Conservation (phyloP, 2,113 vertebrate species). For the Acrocephalus arundinaceus region DNA sequence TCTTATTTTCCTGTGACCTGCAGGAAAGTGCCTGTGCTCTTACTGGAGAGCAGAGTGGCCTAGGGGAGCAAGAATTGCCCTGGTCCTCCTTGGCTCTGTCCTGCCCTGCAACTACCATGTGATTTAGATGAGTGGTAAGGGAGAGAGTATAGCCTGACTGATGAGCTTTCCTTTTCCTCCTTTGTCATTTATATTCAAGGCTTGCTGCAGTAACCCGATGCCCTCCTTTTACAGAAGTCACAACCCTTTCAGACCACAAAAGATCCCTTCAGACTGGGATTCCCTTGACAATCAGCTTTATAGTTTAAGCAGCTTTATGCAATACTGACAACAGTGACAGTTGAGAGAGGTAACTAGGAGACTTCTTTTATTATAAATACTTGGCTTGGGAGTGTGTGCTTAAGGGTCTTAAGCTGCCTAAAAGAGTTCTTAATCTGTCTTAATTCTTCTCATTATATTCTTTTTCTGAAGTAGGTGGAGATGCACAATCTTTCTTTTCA, state of each 20-base stretch:
- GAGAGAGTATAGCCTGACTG: neutral
- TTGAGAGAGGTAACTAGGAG: conserved; percentile 39
- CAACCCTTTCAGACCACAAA: neutral
- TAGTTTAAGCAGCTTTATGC: conserved; percentile 50
- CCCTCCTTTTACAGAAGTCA: conserved; percentile 7
- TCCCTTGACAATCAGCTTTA: conserved; percentile 50
- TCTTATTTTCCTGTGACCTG: neutral
- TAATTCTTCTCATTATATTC: conserved; percentile 32
- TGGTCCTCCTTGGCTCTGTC: neutral
- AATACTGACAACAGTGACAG: conserved; percentile 7
- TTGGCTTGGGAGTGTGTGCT: conserved; percentile 21
- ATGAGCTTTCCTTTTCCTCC: neutral
- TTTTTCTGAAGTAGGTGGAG: neutral
- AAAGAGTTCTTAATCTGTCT: conserved; percentile 9
- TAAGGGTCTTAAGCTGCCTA: conserved; percentile 36
- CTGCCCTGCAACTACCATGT: neutral
- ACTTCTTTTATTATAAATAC: conserved; percentile 9
- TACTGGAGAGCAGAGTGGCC: neutral
- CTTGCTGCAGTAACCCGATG: neutral
- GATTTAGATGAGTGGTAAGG: neutral
- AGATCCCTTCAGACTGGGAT: conserved; percentile 13
- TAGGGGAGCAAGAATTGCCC: neutral
- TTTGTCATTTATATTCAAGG: neutral
- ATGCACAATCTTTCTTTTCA: neutral
- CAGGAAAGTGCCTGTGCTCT: neutral